These are phyloP conservation scores for Abscondita cerata DNA, from an alignment of 2,888 invertebrate species.

Conservation along the genomic window DNA sequence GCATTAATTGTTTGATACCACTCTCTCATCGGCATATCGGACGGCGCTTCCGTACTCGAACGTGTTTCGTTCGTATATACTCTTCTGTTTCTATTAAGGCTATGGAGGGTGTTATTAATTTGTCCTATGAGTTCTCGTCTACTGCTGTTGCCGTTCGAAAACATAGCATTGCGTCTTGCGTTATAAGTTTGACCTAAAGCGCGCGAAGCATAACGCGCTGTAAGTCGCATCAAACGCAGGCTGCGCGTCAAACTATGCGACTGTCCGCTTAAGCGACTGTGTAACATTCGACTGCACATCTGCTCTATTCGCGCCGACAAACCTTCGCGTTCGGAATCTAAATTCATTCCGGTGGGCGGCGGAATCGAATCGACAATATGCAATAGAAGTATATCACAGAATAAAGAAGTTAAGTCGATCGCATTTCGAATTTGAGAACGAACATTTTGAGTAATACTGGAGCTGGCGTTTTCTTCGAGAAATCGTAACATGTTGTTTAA, in stretches of 20 bases:
- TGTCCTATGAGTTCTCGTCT: conserved; percentile 41
- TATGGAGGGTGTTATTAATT: conserved; percentile 42
- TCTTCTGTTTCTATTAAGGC: conserved; percentile 38
- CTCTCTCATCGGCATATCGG: conserved; percentile 35
- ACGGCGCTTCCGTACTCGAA: neutral
- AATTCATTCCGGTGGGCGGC: conserved; percentile 52
- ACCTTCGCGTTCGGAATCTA: conserved; percentile 53
- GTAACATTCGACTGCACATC: conserved; percentile 54
- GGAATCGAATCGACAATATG: conserved; percentile 60
- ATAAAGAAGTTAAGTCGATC: conserved; percentile 59
- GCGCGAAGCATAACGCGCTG: conserved; percentile 50
- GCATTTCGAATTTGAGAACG: conserved; percentile 51
- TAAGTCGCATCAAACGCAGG: conserved; percentile 51
- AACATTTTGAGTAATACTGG: conserved; percentile 38
- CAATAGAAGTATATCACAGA: conserved; percentile 60
- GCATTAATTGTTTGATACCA: conserved; percentile 43
- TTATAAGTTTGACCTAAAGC: conserved; percentile 52
- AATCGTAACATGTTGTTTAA: conserved; percentile 60
- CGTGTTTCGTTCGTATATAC: neutral
- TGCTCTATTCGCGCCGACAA: conserved; percentile 53
- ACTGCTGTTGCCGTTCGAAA: conserved; percentile 48
- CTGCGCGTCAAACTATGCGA: conserved; percentile 52
- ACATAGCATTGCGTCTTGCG: conserved; percentile 50
- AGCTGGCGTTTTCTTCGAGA: conserved; percentile 57
- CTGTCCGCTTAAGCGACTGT: conserved; percentile 48